Evolutionary conservation across 2,888 invertebrate species (phyloP).

Genomic region (Tillus elongatus): DNA sequence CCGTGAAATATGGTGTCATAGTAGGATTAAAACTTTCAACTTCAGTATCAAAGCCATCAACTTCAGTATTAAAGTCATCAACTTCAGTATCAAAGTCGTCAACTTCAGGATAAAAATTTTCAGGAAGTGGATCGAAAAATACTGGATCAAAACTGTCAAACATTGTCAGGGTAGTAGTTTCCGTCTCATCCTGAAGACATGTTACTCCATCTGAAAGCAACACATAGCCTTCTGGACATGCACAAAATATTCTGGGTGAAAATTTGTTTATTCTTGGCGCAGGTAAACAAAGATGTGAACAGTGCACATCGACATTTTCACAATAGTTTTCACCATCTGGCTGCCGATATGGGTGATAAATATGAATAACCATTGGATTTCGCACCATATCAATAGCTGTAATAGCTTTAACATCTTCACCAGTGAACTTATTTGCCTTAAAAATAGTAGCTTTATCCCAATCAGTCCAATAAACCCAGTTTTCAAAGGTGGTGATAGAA

Average conservation of each 20-base stretch:
- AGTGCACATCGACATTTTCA: slow-evolving; percentile 85
- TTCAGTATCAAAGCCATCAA: too few relatives aligned
- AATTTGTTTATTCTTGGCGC: slow-evolving; percentile 71
- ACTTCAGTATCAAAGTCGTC: too few relatives aligned
- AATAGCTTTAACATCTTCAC: slow-evolving; percentile 66
- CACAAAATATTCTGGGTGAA: slow-evolving; percentile 78
- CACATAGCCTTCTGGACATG: slow-evolving; percentile 77
- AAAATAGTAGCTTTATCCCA: slow-evolving; percentile 92
- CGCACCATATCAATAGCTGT: slow-evolving; percentile 74
- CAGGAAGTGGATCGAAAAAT: too few relatives aligned
- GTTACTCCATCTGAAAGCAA: slow-evolving; percentile 73
- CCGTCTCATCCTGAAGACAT: slow-evolving; percentile 72
- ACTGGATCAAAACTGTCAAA: too few relatives aligned
- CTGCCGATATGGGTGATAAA: slow-evolving; percentile 90
- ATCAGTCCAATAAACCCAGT: slow-evolving; percentile 95
- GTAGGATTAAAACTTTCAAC: too few relatives aligned
- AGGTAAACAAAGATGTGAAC: slow-evolving; percentile 87
- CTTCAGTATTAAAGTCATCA: too few relatives aligned
- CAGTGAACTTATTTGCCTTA: slow-evolving; percentile 87
- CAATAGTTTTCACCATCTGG: slow-evolving; percentile 89
- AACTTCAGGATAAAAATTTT: too few relatives aligned
- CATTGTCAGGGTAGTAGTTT: slow-evolving; percentile 35
- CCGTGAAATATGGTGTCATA: slow-evolving; percentile 30
- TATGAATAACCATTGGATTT: slow-evolving; percentile 92
- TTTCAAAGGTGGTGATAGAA: slow-evolving; percentile 95